These are phyloP conservation scores for Eremophila alpestris DNA, from an alignment of 2,797 vertebrate species.

Conservation along the genomic window DNA sequence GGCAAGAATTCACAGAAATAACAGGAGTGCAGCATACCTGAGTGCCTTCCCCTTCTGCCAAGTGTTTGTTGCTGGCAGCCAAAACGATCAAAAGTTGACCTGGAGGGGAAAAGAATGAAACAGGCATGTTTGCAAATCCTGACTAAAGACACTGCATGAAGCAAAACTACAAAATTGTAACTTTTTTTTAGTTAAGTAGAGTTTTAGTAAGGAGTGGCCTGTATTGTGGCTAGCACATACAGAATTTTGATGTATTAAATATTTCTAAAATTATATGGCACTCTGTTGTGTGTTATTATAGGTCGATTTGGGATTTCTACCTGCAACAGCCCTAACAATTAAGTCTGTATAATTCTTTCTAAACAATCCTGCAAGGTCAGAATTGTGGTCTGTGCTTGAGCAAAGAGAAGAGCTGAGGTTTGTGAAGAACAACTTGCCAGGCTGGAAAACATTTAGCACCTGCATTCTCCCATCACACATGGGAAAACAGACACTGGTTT, in stretches of 20 bases:
- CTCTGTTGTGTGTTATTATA: constrained; percentile 18
- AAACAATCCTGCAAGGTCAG: background rate
- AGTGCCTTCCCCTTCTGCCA: background rate
- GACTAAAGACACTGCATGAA: background rate
- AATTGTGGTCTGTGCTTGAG: background rate
- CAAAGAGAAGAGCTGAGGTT: background rate
- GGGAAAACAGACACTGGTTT: background rate
- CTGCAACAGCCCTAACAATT: background rate
- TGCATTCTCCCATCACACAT: background rate
- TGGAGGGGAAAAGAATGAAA: background rate
- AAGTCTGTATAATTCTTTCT: background rate
- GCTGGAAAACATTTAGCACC: background rate
- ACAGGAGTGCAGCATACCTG: background rate
- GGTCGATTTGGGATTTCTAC: background rate
- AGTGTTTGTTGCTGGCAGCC: background rate
- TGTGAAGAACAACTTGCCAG: background rate
- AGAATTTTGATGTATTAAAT: constrained; percentile 23
- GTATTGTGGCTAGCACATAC: background rate
- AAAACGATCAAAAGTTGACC: constrained; percentile 17
- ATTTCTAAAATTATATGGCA: constrained; percentile 39
- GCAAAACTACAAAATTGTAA: background rate
- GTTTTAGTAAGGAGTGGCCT: background rate
- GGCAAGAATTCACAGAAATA: background rate
- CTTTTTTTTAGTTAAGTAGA: background rate
- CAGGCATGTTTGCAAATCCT: background rate